These are phyloP conservation scores for Corvus hawaiiensis DNA, from an alignment of 2,113 vertebrate genomes.

Conservation along the genomic window DNA sequence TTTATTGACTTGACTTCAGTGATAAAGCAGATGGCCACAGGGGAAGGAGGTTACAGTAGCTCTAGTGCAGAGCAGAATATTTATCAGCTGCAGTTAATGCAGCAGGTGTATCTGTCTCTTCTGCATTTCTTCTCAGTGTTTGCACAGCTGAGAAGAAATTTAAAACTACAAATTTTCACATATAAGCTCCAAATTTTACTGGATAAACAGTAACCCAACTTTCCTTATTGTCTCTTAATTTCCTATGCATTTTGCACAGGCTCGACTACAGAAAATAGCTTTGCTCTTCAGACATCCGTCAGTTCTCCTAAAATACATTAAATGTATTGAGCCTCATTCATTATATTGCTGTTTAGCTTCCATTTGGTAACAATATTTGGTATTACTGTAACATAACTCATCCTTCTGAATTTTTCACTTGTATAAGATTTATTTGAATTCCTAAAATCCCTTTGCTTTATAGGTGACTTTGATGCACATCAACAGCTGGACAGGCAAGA, in stretches of 20 bases:
- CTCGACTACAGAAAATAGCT: not conserved
- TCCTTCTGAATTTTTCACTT: not conserved
- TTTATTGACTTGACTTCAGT: constrained; percentile 38
- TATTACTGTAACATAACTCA: not conserved
- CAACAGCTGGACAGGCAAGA: constrained; percentile 3
- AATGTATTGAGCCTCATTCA: not conserved
- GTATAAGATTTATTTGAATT: not conserved
- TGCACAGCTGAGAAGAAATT: not conserved
- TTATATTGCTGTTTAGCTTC: not conserved
- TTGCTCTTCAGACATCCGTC: not conserved
- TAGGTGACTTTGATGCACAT: not conserved
- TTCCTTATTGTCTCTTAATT: not conserved
- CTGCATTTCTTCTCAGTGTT: not conserved
- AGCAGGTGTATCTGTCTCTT: constrained; percentile 11
- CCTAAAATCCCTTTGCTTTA: not conserved
- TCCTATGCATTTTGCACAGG: not conserved
- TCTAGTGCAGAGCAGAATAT: not conserved
- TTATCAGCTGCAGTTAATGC: constrained; percentile 3
- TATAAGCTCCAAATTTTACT: not conserved
- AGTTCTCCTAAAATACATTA: not conserved
- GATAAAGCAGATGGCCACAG: constrained; percentile 32
- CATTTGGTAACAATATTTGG: not conserved
- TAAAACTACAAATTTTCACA: not conserved
- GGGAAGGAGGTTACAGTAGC: not conserved
- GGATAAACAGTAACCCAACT: not conserved